Evolutionary conservation across 1,140 invertebrate genomes (phyloP), one percentile per base, ranked within the genome.

Genomic region (Brachionus calyciflorus): DNA sequence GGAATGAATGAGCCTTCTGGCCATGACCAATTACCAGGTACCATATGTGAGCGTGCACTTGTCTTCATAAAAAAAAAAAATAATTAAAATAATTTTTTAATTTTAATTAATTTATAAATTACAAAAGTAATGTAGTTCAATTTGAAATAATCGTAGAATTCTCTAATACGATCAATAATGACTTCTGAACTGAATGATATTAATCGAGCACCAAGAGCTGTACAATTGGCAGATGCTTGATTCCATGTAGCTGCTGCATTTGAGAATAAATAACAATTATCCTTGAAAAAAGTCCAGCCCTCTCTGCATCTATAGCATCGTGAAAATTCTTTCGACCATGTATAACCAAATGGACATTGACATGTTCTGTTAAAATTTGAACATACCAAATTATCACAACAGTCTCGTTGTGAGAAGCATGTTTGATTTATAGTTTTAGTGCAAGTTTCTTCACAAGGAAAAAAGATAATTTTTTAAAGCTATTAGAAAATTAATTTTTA

Each of bases 11-110:
- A 44, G 21, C 6, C 17, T 5, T 41, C 60, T 41, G 24, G 40
- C 60, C 60, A 65, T 10, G 37, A 44, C 60, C 60, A 65, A 46
- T 65, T 65, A n/a, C 60, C 60, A 1, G 60, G 60, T 26, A 65
- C 26, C 9, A 44, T 24, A n/a, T 7, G 19, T 3, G 37, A 24
- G 9, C 40, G 21, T 44, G 60, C 60, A 14, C 60, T 37, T 19
- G 30, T 41, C 60, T 65, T 37, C 10, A 30, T 19, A 65, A 5
- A 9, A 19, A 44, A 14, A 46, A 46, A 46, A 46, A 46, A 14
- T 24, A 14, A 17, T 40, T n/a, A 63, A 19, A 19, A 41, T 0
- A 19, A 24, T 44, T 21, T 24, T 44, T 21, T 24, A 0, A 12
- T 19, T 9, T 3, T 9, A 28, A 46, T 24, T 14, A 21, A 44